Evolutionary conservation across 2,797 vertebrate species (phyloP).

Genomic region (Nannoperca obscura): DNA sequence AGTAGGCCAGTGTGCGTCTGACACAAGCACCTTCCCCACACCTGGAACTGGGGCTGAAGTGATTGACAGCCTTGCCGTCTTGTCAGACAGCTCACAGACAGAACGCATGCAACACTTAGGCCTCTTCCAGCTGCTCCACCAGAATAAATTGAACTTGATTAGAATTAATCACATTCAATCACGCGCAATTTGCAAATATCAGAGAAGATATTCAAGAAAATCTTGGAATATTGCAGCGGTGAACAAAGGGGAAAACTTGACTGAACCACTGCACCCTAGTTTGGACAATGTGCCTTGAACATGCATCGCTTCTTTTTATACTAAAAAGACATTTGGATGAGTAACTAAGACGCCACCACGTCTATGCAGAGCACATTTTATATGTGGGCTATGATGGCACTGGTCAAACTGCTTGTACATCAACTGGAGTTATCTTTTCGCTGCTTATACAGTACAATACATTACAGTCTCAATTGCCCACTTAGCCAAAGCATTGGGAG

Average conservation of each 20-base stretch:
- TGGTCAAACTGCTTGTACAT: conserved; percentile 25
- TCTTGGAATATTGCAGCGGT: conserved; percentile 45
- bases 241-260: conserved; percentile 59
- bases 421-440: conserved; percentile 34
- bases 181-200: conserved; percentile 83
- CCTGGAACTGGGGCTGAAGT: conserved; percentile 80
- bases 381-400: conserved; percentile 22
- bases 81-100: conserved; percentile 80
- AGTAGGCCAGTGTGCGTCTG: conserved; percentile 78
- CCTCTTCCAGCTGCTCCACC: conserved; percentile 85
- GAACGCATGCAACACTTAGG: conserved; percentile 68
- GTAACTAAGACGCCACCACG: conserved; percentile 31
- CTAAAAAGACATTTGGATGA: conserved; percentile 31
- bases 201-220: conserved; percentile 74
- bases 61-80: conserved; percentile 77
- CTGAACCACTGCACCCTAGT: conserved; percentile 16
- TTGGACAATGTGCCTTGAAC: conserved; percentile 32
- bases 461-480: conserved; percentile 37
- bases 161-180: conserved; percentile 85
- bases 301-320: conserved; percentile 25
- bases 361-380: conserved; percentile 17
- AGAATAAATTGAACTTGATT: conserved; percentile 89
- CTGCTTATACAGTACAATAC: conserved; percentile 17
- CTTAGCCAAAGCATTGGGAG: conserved; percentile 30
- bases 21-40: conserved; percentile 82